Percentiles rank a stretch among this genome's conserved stretches.
These are phyloP conservation scores for Willowsia nigromaculata DNA, from an alignment of 2,888 invertebrate species.

Conservation along the genomic window DNA sequence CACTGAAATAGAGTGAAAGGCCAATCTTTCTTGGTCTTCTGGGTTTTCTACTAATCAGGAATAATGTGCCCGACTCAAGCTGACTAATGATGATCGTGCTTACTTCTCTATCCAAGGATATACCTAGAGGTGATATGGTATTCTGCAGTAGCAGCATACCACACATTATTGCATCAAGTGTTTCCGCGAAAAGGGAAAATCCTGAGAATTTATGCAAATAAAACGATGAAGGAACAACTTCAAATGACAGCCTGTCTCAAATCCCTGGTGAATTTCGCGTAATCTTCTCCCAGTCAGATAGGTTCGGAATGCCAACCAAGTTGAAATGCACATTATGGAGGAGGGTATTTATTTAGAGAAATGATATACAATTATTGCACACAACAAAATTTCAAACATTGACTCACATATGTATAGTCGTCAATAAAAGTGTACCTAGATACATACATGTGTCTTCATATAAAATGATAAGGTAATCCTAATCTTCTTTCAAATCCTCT, in stretches of 20 bases:
- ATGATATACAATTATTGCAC: no score
- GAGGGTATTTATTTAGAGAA: no score
- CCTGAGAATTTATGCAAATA: neutral
- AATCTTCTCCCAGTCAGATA: neutral
- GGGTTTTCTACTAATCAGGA: constrained; percentile 3
- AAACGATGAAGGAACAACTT: neutral
- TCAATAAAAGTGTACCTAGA: no score
- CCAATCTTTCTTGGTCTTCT: constrained; percentile 5
- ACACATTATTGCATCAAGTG: neutral
- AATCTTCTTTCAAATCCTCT: no score
- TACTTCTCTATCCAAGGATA: neutral
- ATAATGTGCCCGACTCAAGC: neutral
- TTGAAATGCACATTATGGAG: no score
- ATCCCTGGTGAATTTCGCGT: constrained; percentile 4
- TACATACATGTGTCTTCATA: no score
- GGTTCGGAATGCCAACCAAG: neutral
- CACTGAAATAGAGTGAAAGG: neutral
- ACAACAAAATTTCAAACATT: no score
- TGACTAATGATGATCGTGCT: neutral
- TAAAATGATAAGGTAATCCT: no score
- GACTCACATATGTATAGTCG: no score
- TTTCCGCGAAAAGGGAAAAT: neutral
- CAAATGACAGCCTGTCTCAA: neutral
- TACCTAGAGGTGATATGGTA: neutral
- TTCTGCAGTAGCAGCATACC: no score